Percentiles rank a stretch among this genome's conserved stretches.
phyloP scores from a whole-genome alignment of 2,113 vertebrate species.

The Dipodomys stephensi region DNA sequence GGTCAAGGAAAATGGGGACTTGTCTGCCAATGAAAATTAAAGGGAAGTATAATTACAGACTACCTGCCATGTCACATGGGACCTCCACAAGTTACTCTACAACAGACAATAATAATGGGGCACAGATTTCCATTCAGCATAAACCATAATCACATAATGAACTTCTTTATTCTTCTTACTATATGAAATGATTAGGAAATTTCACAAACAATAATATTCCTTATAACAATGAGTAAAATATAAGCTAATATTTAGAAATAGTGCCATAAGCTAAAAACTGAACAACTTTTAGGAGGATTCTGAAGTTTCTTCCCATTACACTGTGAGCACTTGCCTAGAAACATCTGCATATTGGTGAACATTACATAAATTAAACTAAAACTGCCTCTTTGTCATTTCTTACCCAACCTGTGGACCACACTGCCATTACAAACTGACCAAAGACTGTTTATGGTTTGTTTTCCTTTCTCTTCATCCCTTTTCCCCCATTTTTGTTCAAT shows the following conservation, averaged over 20 bases:
- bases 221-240: background rate
- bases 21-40: background rate
- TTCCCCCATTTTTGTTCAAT: background rate
- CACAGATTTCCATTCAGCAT: background rate
- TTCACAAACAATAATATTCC: background rate
- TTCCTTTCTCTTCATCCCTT: background rate
- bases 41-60: background rate
- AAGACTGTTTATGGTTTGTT: background rate
- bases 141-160: background rate
- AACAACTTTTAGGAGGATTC: background rate
- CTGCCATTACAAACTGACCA: background rate
- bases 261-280: background rate
- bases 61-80: rapidly evolving
- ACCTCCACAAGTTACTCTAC: rapidly evolving
- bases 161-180: background rate
- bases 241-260: background rate
- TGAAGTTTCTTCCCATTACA: background rate
- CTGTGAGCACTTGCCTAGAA: background rate
- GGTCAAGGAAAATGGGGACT: too few relatives aligned
- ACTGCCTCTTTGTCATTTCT: background rate
- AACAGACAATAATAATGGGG: rapidly evolving
- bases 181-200: background rate
- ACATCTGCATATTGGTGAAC: background rate
- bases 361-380: background rate
- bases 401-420: background rate